phyloP scores from a whole-genome alignment of 2,888 invertebrate genomes.

The Drosophila niveifrons region DNA sequence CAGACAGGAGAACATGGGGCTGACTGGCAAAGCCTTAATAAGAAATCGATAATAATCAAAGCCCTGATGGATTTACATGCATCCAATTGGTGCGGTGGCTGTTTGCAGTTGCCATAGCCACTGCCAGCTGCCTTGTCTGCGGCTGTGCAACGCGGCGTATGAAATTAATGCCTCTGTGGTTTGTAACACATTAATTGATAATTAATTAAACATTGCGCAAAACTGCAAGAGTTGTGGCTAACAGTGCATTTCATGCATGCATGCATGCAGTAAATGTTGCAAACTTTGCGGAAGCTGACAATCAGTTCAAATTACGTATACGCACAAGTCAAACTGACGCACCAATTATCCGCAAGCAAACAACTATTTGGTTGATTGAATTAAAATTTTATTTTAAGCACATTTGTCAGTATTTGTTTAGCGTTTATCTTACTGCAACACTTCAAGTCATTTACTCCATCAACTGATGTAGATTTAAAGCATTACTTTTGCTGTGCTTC shows the following conservation, averaged over 20 bases:
- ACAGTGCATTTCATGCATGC: slow-evolving; percentile 43
- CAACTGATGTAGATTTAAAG: slow-evolving; percentile 22
- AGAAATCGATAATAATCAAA: slow-evolving; percentile 69
- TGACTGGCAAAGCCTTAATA: slow-evolving; percentile 46
- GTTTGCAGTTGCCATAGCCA: slow-evolving; percentile 15
- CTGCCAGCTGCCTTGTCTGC: slow-evolving; percentile 38
- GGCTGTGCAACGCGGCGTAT: slow-evolving; percentile 76
- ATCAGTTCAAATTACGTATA: slow-evolving; percentile 46
- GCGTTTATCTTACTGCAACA: background rate
- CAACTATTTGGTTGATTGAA: background rate
- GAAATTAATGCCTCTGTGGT: slow-evolving; percentile 76
- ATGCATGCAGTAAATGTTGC: slow-evolving; percentile 10
- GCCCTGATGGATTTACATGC: slow-evolving; percentile 50
- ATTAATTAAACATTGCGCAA: slow-evolving; percentile 78
- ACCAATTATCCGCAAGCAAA: background rate
- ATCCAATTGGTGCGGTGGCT: slow-evolving; percentile 31
- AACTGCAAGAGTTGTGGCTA: slow-evolving; percentile 60
- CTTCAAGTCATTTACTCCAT: background rate
- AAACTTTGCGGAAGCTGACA: slow-evolving; percentile 29
- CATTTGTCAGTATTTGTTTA: no score
- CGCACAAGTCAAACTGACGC: slow-evolving; percentile 20
- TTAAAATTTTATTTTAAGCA: background rate
- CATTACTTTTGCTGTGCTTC: background rate
- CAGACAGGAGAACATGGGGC: background rate
- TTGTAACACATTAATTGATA: slow-evolving; percentile 79